Base-by-base conservation (phyloP, 1,140 invertebrate species). In the Lanistes nyassanus region DNA sequence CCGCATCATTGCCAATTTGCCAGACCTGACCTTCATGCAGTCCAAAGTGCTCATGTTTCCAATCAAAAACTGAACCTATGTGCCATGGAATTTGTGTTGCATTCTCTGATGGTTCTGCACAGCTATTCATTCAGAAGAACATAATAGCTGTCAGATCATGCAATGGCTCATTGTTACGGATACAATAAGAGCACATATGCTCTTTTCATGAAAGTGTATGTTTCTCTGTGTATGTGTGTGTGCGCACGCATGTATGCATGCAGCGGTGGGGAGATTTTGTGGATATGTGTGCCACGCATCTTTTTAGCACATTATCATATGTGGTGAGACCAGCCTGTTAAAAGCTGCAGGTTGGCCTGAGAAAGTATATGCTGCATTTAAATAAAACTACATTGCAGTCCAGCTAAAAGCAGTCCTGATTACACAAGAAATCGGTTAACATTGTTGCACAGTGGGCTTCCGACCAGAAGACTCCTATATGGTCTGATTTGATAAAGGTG, bases 11-110 rank as follows among this genome's bases (percentile, higher is more conserved):
- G 79, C 78, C 21, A 82, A 77, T 66, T 73, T 88, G 64, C 87
- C 85, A 11, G 80, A 85, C 70, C 77, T 88, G 58, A 79, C 81
- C 21, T 88, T 88, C 76, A 88, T 88, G 87, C 81, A 85, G 42
- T 82, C 86, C 31, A 85, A 84, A 73, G 86, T 87, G 34, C 77
- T 88, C 13, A 88, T 88, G 87, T 88, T 88, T 69, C 86, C 85
- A 7, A 65, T 88, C 23, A 80, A 79, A 64, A 78, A 82, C 36
- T 74, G 42, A 65, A 9, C 47, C 7, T 67, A 68, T 42, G 67
- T n/a, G 58, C 51, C 55, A 68, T 67, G 66, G 42, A 76, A 65
- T 62, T 69, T 13, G 56, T 37, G 13, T 26, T 60, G 62, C 11
- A 37, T 9, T 21, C 39, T n/a, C 39, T 42, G n/a, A 42, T n/a